Conservation (phyloP, 2,888 invertebrate genomes). For the Lepidonotus clava region DNA sequence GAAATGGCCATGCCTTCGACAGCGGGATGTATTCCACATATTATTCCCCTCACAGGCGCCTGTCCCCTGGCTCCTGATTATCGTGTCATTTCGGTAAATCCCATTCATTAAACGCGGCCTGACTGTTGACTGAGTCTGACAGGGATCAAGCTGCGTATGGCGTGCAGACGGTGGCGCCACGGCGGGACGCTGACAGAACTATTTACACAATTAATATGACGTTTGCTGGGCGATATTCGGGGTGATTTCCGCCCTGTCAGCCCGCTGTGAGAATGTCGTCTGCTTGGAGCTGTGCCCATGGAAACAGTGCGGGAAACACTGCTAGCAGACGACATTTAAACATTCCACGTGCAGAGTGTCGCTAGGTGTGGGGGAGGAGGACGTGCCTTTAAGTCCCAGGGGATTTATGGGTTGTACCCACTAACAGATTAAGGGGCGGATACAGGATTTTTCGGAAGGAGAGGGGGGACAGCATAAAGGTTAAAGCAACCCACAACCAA, state of each 20-base stretch:
- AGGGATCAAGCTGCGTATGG: not conserved
- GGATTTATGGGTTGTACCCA: no score
- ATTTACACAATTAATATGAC: constrained; percentile 46
- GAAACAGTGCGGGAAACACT: not conserved
- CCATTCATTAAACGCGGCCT: constrained; percentile 11
- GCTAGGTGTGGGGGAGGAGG: no score
- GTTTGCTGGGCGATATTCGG: constrained; percentile 8
- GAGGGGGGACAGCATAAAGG: no score
- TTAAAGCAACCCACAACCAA: no score
- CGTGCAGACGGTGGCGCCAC: not conserved
- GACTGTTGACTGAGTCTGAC: not conserved
- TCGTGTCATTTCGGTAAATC: constrained; percentile 26
- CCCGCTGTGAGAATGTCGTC: not conserved
- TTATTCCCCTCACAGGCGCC: no score
- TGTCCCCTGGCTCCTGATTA: no score
- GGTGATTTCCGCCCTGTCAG: constrained; percentile 25
- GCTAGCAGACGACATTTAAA: constrained; percentile 7
- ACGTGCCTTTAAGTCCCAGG: no score
- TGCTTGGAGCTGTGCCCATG: not conserved
- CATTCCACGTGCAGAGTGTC: no score
- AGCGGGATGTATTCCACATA: no score
- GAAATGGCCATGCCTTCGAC: no score
- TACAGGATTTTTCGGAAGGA: no score
- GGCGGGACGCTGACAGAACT: constrained; percentile 4
- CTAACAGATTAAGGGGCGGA: no score